Evolutionary conservation across 2,797 vertebrate genomes (phyloP).

Genomic region (Artibeus jamaicensis): DNA sequence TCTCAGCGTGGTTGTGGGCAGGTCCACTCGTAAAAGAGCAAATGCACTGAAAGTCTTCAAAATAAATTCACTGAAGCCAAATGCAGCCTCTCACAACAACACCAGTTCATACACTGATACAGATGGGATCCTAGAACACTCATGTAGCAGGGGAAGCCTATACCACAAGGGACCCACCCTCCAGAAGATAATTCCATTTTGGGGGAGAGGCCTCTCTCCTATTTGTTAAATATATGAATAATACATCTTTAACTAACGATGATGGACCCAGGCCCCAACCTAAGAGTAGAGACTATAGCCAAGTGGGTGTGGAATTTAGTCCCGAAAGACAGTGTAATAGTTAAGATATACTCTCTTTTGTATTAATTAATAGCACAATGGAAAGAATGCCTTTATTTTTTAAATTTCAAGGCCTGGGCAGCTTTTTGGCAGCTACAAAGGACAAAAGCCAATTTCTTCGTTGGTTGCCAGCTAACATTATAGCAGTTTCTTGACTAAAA

Average conservation of each 20-base stretch:
- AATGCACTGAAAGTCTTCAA: neutral
- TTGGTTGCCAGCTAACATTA: slow-evolving; percentile 56
- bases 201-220: neutral
- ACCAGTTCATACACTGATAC: neutral
- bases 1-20: neutral
- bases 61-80: neutral
- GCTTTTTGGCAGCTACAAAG: slow-evolving; percentile 62
- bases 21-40: neutral
- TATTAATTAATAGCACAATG: slow-evolving; percentile 14
- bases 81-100: neutral
- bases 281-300: neutral
- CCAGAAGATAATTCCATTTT: neutral
- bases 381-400: slow-evolving; percentile 42
- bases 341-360: neutral
- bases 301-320: neutral
- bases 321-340: neutral
- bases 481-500: slow-evolving; percentile 65
- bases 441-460: slow-evolving; percentile 44
- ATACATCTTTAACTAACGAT: neutral
- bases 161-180: neutral
- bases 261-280: neutral
- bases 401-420: slow-evolving; percentile 33
- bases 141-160: neutral
- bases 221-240: slow-evolving; percentile 27
- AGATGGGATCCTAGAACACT: neutral